Conservation (phyloP, 1,140 invertebrate genomes). For the Drosophila navojoa region DNA sequence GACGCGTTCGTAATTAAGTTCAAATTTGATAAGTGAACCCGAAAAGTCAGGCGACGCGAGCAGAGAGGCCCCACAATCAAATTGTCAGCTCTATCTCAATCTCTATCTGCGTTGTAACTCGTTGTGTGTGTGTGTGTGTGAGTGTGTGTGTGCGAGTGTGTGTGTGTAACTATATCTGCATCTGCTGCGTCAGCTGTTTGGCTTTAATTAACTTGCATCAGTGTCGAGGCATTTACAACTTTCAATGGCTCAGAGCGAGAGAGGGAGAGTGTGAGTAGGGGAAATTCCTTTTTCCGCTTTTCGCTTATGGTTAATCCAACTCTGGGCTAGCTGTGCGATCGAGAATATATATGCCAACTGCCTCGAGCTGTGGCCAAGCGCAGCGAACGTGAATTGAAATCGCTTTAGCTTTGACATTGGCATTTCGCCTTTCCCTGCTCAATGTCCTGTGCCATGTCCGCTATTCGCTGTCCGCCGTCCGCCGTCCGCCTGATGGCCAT, state of each 20-base stretch:
- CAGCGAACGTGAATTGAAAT: slow-evolving; percentile 16
- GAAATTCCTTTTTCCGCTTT: too few relatives aligned
- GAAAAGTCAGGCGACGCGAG: slow-evolving; percentile 10
- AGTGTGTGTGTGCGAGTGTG: neutral
- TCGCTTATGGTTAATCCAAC: too few relatives aligned
- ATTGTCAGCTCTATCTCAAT: slow-evolving; percentile 41
- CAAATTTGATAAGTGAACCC: slow-evolving; percentile 71
- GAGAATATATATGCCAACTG: neutral
- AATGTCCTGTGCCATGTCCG: neutral
- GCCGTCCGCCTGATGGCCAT: neutral
- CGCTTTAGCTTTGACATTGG: slow-evolving; percentile 20
- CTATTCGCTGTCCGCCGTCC: neutral
- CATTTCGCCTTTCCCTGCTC: neutral
- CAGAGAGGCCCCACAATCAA: slow-evolving; percentile 53
- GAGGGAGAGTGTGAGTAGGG: too few relatives aligned
- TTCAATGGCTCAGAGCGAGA: neutral
- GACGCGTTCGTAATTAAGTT: slow-evolving; percentile 70
- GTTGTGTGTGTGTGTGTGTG: neutral
- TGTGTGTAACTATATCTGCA: slow-evolving; percentile 13
- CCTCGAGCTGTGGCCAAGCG: neutral
- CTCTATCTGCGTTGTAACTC: slow-evolving; percentile 2
- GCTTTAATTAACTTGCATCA: slow-evolving; percentile 1
- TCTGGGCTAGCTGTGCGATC: neutral
- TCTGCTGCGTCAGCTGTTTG: too few relatives aligned
- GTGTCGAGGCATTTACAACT: slow-evolving; percentile 1